Base-by-base conservation (phyloP, 2,888 invertebrate genomes). In the Leptodirus hochenwartii region DNA sequence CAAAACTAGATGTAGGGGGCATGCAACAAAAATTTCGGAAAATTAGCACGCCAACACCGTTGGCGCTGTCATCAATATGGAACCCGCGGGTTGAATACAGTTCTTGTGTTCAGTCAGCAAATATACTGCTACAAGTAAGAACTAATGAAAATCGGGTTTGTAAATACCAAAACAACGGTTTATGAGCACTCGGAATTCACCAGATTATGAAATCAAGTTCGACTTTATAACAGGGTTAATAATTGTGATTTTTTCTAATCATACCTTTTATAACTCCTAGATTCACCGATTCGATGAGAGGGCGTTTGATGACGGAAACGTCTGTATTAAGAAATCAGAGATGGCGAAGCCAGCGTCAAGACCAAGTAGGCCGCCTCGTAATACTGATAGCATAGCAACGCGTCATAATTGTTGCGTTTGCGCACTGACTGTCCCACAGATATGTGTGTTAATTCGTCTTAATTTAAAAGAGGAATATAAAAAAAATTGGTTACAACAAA, bases 21-120 rank as follows among this genome's bases (percentile, higher is more conserved):
- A 67, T 67, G 61, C 62, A 58, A 61, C 62, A 61, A 64, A 67
- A 66, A 66, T 64, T 66, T 64, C 66, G 54, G 54, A 58, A 62
- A 66, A 65, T 67, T 64, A 66, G 66, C 68, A n/a, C n/a, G n/a
- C n/a, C n/a, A n/a, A n/a, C n/a, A 67, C 66, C 56, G 66, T 61
- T 62, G 66, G 68, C 68, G 68, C 68, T 68, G 68, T 61, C 64
- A 64, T 66, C 66, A 66, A 64, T 58, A 62, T 62, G 62, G 60
- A 56, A 56, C 47, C 49, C 33, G 32, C 38, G 40, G 37, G 34
- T 20, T 41, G n/a, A n/a, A n/a, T n/a, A n/a, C n/a, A n/a, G n/a
- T n/a, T n/a, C n/a, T n/a, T n/a, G n/a, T n/a, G n/a, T n/a, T n/a
- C n/a, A n/a, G n/a, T n/a, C n/a, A n/a, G n/a, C n/a, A n/a, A n/a